These are phyloP conservation scores for Callitettix versicolor DNA, from an alignment of 1,140 invertebrate species.

Conservation along the genomic window DNA sequence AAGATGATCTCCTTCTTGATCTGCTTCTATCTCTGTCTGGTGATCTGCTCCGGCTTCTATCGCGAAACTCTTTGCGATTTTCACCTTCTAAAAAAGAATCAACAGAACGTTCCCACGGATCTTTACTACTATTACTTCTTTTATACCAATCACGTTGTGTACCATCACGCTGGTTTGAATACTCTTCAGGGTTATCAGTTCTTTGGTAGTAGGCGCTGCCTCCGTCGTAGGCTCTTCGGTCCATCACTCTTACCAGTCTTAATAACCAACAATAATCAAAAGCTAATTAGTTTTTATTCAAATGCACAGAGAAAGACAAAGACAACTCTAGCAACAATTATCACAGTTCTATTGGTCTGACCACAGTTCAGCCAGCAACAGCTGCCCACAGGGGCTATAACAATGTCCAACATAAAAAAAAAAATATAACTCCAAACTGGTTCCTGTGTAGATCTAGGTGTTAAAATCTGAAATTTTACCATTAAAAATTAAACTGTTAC, in stretches of 20 bases:
- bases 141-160: conserved; percentile 18
- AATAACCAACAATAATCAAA: conserved; percentile 22
- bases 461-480: too few relatives aligned
- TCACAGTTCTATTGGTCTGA: too few relatives aligned
- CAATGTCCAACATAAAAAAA: too few relatives aligned
- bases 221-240: conserved; percentile 17
- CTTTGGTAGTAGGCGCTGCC: conserved; percentile 8
- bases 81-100: conserved; percentile 32
- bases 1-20: conserved; percentile 28
- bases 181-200: conserved; percentile 27
- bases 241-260: conserved; percentile 20
- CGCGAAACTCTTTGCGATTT: conserved; percentile 32
- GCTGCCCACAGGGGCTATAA: conserved; percentile 8
- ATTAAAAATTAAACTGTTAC: too few relatives aligned
- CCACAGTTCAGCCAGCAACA: neutral
- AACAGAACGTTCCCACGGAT: conserved; percentile 19
- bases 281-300: conserved; percentile 16
- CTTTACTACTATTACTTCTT: conserved; percentile 14
- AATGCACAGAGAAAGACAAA: neutral
- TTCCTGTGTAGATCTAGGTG: too few relatives aligned
- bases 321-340: neutral
- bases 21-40: conserved; percentile 29
- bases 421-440: too few relatives aligned
- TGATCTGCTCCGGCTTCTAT: conserved; percentile 33
- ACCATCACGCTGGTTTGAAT: conserved; percentile 23